phyloP scores from a whole-genome alignment of 2,113 vertebrate species.

The Grantiella picta region DNA sequence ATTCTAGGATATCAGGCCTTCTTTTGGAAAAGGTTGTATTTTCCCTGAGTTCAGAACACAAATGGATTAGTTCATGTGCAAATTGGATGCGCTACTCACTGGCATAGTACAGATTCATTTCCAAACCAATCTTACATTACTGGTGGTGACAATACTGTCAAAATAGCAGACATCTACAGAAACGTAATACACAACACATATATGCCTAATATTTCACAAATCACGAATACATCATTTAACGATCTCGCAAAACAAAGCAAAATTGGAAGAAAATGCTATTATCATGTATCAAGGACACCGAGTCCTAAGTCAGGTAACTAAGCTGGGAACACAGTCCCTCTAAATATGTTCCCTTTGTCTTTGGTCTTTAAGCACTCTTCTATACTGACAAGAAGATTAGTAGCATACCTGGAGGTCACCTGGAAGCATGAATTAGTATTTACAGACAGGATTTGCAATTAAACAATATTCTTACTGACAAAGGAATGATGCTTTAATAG shows the following conservation, averaged over 20 bases:
- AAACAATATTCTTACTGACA: not conserved
- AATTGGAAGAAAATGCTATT: not conserved
- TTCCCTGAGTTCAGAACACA: not conserved
- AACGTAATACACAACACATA: not conserved
- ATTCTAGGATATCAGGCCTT: not conserved
- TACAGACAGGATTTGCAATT: not conserved
- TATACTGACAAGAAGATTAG: not conserved
- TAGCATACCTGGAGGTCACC: not conserved
- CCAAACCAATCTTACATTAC: not conserved
- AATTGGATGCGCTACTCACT: not conserved
- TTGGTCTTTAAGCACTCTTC: not conserved
- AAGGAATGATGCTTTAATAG: not conserved
- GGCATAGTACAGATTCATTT: not conserved
- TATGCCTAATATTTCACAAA: not conserved
- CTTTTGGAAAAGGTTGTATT: not conserved
- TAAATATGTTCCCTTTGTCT: not conserved
- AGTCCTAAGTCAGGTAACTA: not conserved
- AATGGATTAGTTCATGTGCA: not conserved
- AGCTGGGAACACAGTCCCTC: not conserved
- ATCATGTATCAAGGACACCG: not conserved
- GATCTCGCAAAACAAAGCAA: not conserved
- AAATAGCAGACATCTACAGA: not conserved
- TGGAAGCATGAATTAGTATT: not conserved
- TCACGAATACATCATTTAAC: not conserved
- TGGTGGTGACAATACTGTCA: not conserved